Base-by-base conservation (phyloP, 2,888 invertebrate genomes). In the Clitarchus hookeri region DNA sequence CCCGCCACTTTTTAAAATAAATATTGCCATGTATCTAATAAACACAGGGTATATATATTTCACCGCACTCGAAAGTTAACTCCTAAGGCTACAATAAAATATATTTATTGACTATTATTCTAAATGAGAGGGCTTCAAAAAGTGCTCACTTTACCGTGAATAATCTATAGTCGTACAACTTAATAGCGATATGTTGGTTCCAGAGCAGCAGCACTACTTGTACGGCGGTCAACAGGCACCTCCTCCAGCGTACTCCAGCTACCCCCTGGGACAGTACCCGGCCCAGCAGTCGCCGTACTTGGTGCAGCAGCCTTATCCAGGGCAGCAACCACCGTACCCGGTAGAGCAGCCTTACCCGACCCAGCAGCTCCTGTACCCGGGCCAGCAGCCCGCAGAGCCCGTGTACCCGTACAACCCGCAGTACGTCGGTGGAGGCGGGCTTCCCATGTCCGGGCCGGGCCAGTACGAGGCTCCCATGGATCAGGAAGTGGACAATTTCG, bases 401-500 rank as follows among this genome's bases (percentile, higher is more conserved):
- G 87, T 87, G 87, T 48, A 48, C 48, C 48, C 65, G 11, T n/a
- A 65, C 23, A 82, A 82, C 54, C 78, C 83, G 1, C 27, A 88
- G 84, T 90, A 90, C 78, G 89, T 91, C 0, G 92, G 93, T 84
- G 92, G 93, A 84, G 92, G 94, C 11, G 44, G 77, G 27, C 85
- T 26, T 83, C 94, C 93, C 87, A 93, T 93, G 44, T 93, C 92
- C 82, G 92, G 91, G 82, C 93, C 94, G 88, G 95, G 95, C 8
- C 65, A 65, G 65, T 65, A 65, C 0, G 92, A 92, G 84, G 92
- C 93, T 84, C 92, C 94, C n/a, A 84, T 86, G 78, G 87, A 84
- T 83, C 94, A 94, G 87, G 93, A 93, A 36, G 94, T 94, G 90
- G 93, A 92, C 80, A 95, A 94, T 0, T 95, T 96, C 90, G 95